Base-by-base conservation (phyloP, 2,797 vertebrate species). In the Pterois miles region DNA sequence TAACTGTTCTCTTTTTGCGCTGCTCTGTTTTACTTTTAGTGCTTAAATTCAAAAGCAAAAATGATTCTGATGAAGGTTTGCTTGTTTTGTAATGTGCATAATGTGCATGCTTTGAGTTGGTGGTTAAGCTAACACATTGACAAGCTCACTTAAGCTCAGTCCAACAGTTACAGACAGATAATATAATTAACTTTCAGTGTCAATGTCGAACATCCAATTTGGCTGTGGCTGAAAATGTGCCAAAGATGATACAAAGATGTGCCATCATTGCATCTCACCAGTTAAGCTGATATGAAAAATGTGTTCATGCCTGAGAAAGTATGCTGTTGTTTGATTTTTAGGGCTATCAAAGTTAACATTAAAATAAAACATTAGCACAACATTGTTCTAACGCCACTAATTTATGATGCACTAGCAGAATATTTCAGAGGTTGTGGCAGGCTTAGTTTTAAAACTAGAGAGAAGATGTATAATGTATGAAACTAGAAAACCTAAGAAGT, bases 121-220 rank as follows among this genome's bases (percentile, higher is more conserved):
- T 66, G 16, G n/a, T 59, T 43, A 69, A 25, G 65, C 18, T 62
- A 65, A 71, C 22, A 34, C 29, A 80, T 68, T 80, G 58, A 72
- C 27, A 73, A 72, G 7, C 14, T 64, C 34, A 23, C 31, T 31
- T 67, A 22, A 65, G 4, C 60, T 52, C 8, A 27, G 22, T n/a
- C 6, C 31, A 57, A 65, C 40, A 38, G 58, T 22, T 20, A 29
- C 14, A 38, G n/a, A 22, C 3, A 54, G 27, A 65, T 65, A 46
- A 54, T 46, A 27, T 18, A 2, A 29, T 62, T 43, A 52, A 54
- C 6, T 65, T 57, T 59, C 50, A 71, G 20, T 66, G 38, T 62
- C 48, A 65, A 2, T 18, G 16, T 63, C 6, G 2, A 52, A 20
- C 22, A 23, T 25, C 8, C 8, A 13, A 29, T 62, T 68, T 52